Percentiles rank a stretch among this genome's conserved stretches.
phyloP scores from a whole-genome alignment of 1,140 invertebrate genomes.

The Platyura marginata region DNA sequence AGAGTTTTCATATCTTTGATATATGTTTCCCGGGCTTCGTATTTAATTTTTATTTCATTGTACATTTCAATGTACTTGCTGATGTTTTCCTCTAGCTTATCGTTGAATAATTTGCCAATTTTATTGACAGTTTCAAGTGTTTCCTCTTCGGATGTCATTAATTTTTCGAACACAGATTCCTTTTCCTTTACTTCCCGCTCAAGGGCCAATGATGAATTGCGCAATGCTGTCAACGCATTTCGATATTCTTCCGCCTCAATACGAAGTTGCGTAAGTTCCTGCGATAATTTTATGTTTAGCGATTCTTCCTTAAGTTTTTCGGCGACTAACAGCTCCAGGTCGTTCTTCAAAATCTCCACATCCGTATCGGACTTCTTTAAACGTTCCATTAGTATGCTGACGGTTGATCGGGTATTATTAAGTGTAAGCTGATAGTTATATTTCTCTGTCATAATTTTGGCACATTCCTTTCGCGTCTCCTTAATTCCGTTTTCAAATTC shows the following conservation, averaged over 20 bases:
- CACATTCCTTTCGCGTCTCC: slow-evolving; percentile 21
- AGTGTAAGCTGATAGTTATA: slow-evolving; percentile 28
- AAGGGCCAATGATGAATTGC: slow-evolving; percentile 15
- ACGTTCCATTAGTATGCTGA: slow-evolving; percentile 29
- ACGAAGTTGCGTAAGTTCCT: slow-evolving; percentile 20
- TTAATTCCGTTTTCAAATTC: slow-evolving; percentile 19
- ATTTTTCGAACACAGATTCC: slow-evolving; percentile 21
- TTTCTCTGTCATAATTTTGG: slow-evolving; percentile 24
- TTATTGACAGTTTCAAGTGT: slow-evolving; percentile 25
- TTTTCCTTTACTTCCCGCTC: slow-evolving; percentile 22
- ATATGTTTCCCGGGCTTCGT: slow-evolving; percentile 20
- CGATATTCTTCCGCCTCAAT: slow-evolving; percentile 20
- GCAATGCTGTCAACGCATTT: slow-evolving; percentile 11
- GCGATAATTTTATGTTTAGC: slow-evolving; percentile 18
- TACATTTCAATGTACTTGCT: slow-evolving; percentile 18
- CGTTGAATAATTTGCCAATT: slow-evolving; percentile 25
- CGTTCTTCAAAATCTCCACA: slow-evolving; percentile 30
- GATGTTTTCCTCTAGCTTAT: slow-evolving; percentile 21
- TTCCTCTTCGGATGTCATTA: slow-evolving; percentile 21
- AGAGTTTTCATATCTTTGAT: slow-evolving; percentile 24
- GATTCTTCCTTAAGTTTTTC: slow-evolving; percentile 25
- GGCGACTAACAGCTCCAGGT: slow-evolving; percentile 24
- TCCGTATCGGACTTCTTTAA: slow-evolving; percentile 29
- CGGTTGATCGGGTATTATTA: slow-evolving; percentile 26
- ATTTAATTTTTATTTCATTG: slow-evolving; percentile 19